These are phyloP conservation scores for Halcyon senegalensis DNA, from an alignment of 2,113 vertebrate genomes.

Conservation along the genomic window DNA sequence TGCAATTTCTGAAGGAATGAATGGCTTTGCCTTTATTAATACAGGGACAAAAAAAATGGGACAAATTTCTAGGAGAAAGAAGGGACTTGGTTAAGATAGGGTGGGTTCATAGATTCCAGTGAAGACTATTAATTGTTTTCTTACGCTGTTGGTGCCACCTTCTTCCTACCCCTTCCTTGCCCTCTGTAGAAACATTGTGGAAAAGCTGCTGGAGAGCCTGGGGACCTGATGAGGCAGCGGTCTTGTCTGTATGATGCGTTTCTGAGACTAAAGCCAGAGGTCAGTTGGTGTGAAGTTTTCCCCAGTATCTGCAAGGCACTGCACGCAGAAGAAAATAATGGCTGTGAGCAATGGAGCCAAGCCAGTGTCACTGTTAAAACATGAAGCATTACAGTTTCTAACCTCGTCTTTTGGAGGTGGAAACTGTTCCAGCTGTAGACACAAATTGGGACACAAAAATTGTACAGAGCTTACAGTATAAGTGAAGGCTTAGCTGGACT, in stretches of 20 bases:
- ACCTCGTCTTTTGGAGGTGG: background rate
- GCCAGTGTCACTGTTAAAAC: background rate
- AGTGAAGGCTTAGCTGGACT: background rate
- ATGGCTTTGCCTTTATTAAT: background rate
- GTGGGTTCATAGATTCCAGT: background rate
- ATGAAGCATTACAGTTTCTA: background rate
- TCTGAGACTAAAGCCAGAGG: background rate
- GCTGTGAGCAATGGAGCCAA: background rate
- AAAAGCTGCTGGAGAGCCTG: background rate
- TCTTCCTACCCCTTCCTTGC: background rate
- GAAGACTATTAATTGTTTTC: background rate
- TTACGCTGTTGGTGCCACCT: background rate
- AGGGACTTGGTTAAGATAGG: background rate
- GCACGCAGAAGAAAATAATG: background rate
- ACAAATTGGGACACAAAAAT: background rate
- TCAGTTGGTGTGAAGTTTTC: accelerated
- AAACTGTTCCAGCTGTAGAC: background rate
- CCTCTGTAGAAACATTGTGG: background rate
- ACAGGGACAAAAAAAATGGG: background rate
- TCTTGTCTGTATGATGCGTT: accelerated
- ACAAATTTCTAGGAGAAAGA: background rate
- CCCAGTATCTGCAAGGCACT: background rate
- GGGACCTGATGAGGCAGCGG: background rate
- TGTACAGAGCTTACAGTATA: background rate
- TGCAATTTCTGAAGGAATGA: background rate